Base-by-base conservation (phyloP, 2,888 invertebrate species). In the Aleiodes leptofemur region DNA sequence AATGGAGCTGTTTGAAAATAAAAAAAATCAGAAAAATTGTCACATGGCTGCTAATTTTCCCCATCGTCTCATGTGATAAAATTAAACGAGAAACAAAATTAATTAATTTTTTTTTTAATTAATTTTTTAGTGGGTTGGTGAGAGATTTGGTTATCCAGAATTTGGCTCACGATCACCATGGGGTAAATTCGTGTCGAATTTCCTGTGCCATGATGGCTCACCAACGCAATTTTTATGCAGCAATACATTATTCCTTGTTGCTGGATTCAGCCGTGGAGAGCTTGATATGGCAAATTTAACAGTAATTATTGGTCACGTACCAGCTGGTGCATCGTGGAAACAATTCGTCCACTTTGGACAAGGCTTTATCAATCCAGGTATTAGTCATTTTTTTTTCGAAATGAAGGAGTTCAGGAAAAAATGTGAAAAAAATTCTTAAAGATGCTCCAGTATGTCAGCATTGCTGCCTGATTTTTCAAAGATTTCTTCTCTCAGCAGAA, bases 271-370 rank as follows among this genome's bases (percentile, higher is more conserved):
- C 69, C 80, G 73, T 1, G 82, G 83, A 31, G 84, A 86, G 55
- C 78, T 86, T 11, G 81, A 84, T 66, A 79, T 82, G 80, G 82
- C 81, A 8, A 83, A 86, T 71, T 73, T 87, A n/a, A 83, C 87
- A 3, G 84, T 86, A 3, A 87, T 89, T 57, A 81, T 85, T 50
- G 85, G 85, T 4, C 86, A 89, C 59, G 78, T 87, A 13, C 88
- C 89, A 2, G 88, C 88, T 3, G 88, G 89, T 6, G 87, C 87
- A 48, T 88, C 88, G 3, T 88, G 88, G 89, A 89, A 89, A 72
- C 86, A 88, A 69, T 64, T 83, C 0, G 85, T 89, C 29, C 89
- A 89, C 76, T 89, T 82, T 73, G 88, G 88, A 3, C 88, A 89
- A 79, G 89, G 89, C 66, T 86, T 83, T 59, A 83, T 85, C 31